Evolutionary conservation across 2,888 invertebrate species (phyloP), one percentile per base, ranked within the genome.

Genomic region (Drosophila kanekoi): DNA sequence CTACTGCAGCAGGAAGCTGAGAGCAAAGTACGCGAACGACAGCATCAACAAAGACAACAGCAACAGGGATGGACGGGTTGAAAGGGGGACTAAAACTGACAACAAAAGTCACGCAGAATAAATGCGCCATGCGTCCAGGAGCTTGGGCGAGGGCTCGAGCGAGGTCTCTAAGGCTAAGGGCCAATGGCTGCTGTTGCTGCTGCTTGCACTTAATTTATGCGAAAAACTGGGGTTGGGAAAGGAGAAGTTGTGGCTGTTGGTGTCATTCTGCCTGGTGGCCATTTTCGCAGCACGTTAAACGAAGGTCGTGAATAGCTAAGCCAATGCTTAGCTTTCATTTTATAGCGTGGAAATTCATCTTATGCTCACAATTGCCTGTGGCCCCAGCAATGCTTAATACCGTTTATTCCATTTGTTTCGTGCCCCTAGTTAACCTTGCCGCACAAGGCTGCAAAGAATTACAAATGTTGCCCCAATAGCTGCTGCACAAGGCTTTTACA

Each of bases 141-240:
- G 59, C 56, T 49, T 56, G 56, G 23, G 51, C 47, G 44, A 49
- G 74, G 57, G 59, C 56, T 49, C 59, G 56, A 18, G 51, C 47
- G 44, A 49, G 74, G 57, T 3, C 20, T 11, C 56, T 72, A 38
- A 41, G 35, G 11, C 38, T 49, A 77, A 70, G 71, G 72, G 54
- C 66, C 83, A 77, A 72, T 74, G 72, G 72, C 67, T 76, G 74
- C 40, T 67, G 18, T 53, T 65, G 45, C 38, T 57, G 65, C 49
- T 67, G 40, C 61, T 48, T 45, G 59, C 84, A 87, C 69, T 74
- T 77, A 87, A 83, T 83, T 83, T 87, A 83, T 87, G 72, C 84
- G 64, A 43, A 51, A 32, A 51, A 32, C 56, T 5, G n/a, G 54
- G 18, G 41, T 14, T 45, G 37, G 62, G 54, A 37, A 4, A 37